phyloP scores from a whole-genome alignment of 2,113 vertebrate species.

The Antigone vipio region DNA sequence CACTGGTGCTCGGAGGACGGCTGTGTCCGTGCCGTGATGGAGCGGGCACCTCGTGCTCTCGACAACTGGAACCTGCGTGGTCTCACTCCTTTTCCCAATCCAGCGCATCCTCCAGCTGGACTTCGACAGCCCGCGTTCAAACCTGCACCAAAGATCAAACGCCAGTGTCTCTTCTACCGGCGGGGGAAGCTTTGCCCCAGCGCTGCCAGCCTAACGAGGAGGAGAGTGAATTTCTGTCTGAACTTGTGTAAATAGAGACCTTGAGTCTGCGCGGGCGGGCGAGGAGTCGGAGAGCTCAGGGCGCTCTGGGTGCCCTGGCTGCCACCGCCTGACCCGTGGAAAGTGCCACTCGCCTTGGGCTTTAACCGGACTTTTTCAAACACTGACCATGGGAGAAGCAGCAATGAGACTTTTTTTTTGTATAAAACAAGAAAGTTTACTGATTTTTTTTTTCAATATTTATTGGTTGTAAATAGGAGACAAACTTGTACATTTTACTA shows the following conservation, averaged over 20 bases:
- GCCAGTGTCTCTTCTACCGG: conserved; percentile 18
- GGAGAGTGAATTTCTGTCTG: conserved; percentile 1
- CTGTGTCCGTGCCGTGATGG: background rate
- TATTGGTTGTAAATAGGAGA: conserved; percentile 85
- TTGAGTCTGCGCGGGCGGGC: rapidly evolving
- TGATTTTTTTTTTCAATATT: conserved; percentile 68
- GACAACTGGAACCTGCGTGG: background rate
- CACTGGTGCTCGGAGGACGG: background rate
- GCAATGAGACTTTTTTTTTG: conserved; percentile 40
- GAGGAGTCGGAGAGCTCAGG: background rate
- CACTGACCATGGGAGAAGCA: conserved; percentile 11
- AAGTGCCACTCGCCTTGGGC: conserved; percentile 54
- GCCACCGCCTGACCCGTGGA: background rate
- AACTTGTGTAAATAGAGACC: conserved; percentile 35
- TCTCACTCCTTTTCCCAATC: background rate
- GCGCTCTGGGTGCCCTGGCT: background rate
- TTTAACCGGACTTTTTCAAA: background rate
- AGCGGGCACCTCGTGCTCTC: background rate
- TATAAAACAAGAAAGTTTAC: conserved; percentile 69
- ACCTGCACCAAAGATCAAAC: conserved; percentile 79
- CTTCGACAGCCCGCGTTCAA: background rate
- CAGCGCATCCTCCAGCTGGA: background rate
- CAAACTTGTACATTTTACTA: conserved; percentile 80
- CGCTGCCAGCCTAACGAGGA: background rate
- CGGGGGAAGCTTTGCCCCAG: background rate